Percentiles rank a stretch among this genome's conserved stretches.
Conservation (phyloP, 2,113 vertebrate species). For the Cryptotis parvus region DNA sequence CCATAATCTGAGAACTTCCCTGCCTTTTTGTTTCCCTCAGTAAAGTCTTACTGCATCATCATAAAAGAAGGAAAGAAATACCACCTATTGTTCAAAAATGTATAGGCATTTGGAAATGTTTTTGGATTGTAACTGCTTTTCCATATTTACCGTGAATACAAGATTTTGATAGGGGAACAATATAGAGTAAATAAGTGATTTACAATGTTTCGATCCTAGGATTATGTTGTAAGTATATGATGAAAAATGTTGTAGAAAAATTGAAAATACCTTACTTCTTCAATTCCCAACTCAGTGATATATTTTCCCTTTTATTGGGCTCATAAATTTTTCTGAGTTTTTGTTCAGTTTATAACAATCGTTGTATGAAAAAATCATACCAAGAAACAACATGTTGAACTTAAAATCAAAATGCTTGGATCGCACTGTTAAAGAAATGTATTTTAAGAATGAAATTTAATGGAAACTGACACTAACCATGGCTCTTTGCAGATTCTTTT, state of each 20-base stretch:
- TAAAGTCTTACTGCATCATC: no score
- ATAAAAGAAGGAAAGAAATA: background rate
- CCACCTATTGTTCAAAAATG: background rate
- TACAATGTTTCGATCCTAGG: background rate
- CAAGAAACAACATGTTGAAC: slow-evolving; percentile 64
- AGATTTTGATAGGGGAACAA: slow-evolving; percentile 33
- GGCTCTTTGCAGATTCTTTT: slow-evolving; percentile 88
- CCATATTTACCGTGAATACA: background rate
- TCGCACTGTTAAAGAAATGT: slow-evolving; percentile 22
- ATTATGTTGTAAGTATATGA: slow-evolving; percentile 19
- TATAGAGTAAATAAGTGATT: background rate
- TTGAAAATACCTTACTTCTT: slow-evolving; percentile 19
- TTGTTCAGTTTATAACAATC: slow-evolving; percentile 62
- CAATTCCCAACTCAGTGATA: slow-evolving; percentile 51
- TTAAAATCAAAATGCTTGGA: slow-evolving; percentile 59
- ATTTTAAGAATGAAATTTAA: slow-evolving; percentile 63
- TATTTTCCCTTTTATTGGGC: slow-evolving; percentile 68
- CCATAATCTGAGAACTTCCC: no score
- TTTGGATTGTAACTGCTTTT: background rate
- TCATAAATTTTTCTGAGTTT: slow-evolving; percentile 70
- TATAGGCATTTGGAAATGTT: slow-evolving; percentile 6
- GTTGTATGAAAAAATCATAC: slow-evolving; percentile 56
- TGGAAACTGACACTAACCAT: slow-evolving; percentile 70
- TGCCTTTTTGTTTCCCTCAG: no score
- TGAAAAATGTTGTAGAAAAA: slow-evolving; percentile 50